Base-by-base conservation (phyloP, 2,888 invertebrate genomes). In the Tetragonula carbonaria region DNA sequence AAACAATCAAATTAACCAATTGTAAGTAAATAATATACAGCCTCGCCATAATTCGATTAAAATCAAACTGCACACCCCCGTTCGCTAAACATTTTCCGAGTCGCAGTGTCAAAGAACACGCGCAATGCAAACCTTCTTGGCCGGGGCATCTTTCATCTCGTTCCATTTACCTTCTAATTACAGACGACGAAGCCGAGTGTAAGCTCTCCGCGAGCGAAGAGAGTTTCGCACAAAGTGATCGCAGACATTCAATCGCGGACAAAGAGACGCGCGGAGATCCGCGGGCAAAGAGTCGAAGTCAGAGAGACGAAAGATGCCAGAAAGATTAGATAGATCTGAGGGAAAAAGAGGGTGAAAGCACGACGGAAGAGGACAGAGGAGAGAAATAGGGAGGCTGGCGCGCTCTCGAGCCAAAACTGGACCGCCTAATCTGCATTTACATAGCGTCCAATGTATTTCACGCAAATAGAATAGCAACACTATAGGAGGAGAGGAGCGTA, bases 341-440 rank as follows among this genome's bases (percentile, higher is more conserved):
- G 13, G 59, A n/a, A 53, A 33, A 45, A 28, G 21, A 45, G 28
- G 45, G 79, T 67, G 78, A 80, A 65, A 70, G 59, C 50, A n/a
- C 16, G 57, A 18, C 16, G 57, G 23, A 23, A 23, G 23, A 23
- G n/a, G 21, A 18, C 0, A 33, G 28, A 21, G n/a, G 16, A 33
- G 13, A 38, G n/a, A 13, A 11, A n/a, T 13, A 33, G 18, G 18
- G 16, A 21, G 21, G 13, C 2, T 28, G 28, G 28, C 28, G 28
- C 28, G 28, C 28, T 28, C 72, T 45, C 18, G 45, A 73, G 55
- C n/a, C 68, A 38, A 79, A 84, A 68, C 75, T 80, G 82, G 82
- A 80, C 84, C 86, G 74, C 78, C 88, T 90, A 91, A 93, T 92
- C 91, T 92, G 88, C 90, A 91, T 92, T 91, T 90, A 91, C 91